These are phyloP conservation scores for Geotrupes spiniger DNA, from an alignment of 2,888 invertebrate species.

Conservation along the genomic window DNA sequence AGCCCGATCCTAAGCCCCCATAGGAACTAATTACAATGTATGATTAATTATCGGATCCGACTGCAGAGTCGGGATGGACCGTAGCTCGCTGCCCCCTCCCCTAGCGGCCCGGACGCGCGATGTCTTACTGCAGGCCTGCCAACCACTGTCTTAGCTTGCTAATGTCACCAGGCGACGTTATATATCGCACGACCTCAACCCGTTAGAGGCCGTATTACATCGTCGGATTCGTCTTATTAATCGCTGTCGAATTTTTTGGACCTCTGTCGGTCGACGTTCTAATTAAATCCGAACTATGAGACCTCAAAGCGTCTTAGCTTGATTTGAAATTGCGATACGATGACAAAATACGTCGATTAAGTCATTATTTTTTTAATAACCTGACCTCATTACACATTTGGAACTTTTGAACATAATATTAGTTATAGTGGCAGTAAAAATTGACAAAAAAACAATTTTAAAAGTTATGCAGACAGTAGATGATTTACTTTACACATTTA, in stretches of 20 bases:
- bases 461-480: too few species aligned
- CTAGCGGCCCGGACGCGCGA: slow-evolving; percentile 35
- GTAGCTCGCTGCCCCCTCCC: slow-evolving; percentile 38
- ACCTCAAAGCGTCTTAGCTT: not conserved
- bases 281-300: not conserved
- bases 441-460: too few species aligned
- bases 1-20: slow-evolving; percentile 28
- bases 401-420: too few species aligned
- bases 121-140: slow-evolving; percentile 50
- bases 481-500: too few species aligned
- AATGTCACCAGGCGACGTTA: slow-evolving; percentile 44
- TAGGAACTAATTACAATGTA: slow-evolving; percentile 53
- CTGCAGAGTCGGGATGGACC: slow-evolving; percentile 46
- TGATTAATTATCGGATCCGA: slow-evolving; percentile 51
- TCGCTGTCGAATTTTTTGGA: slow-evolving; percentile 16
- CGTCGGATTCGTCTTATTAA: slow-evolving; percentile 22
- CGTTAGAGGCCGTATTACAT: slow-evolving; percentile 31
- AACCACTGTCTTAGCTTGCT: slow-evolving; percentile 51
- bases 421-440: too few species aligned
- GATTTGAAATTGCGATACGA: too few species aligned
- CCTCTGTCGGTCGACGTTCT: slow-evolving; percentile 1
- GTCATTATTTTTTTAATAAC: too few species aligned
- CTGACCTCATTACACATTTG: too few species aligned
- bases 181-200: slow-evolving; percentile 45
- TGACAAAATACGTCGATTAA: too few species aligned